Evolutionary conservation across 2,888 invertebrate species (phyloP), one percentile per base, ranked within the genome.

Genomic region (Polyploca ridens): DNA sequence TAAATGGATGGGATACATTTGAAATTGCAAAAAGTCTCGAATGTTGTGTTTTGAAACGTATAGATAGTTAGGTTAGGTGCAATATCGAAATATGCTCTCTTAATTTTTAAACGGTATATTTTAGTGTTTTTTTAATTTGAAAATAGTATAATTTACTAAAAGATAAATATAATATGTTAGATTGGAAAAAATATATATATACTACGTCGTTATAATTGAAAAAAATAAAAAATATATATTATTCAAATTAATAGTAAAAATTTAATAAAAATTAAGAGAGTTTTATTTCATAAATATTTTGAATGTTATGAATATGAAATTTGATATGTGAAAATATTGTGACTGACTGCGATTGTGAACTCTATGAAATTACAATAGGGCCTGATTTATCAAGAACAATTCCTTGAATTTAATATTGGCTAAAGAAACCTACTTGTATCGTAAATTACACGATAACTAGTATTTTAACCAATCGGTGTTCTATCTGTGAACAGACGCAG

Each of bases 1-100:
- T 93, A 88, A 89, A 71, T 27, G 65, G 71, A 70, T 38, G 33
- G 60, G 65, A 14, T 49, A 49, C 16, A 8, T 49, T 16, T 16
- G 49, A n/a, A 54, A 54, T 46, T n/a, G 46, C 46, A 33, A 49
- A 35, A 60, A 27, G 59, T 63, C 38, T 63, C 33, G 41, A 58
- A 59, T 44, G 38, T 41, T 41, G 41, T 41, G 58, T 33, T 63
- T 46, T 27, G 16, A 63, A 63, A 64, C 66, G 61, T 65, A 60
- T 14, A 63, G 64, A 63, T 67, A 59, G 65, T 62, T 58, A 62
- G 62, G 57, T n/a, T 68, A 68, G 68, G 68, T 70, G 68, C 67
- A 69, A 72, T 69, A 67, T 63, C 16, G 33, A 38, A 54, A 44
- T 38, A 13, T 41, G 14, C 41, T 61, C 38, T 19, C 19, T 61